Evolutionary conservation across 2,888 invertebrate genomes (phyloP).

Genomic region (Carpatolechia fugitivella): DNA sequence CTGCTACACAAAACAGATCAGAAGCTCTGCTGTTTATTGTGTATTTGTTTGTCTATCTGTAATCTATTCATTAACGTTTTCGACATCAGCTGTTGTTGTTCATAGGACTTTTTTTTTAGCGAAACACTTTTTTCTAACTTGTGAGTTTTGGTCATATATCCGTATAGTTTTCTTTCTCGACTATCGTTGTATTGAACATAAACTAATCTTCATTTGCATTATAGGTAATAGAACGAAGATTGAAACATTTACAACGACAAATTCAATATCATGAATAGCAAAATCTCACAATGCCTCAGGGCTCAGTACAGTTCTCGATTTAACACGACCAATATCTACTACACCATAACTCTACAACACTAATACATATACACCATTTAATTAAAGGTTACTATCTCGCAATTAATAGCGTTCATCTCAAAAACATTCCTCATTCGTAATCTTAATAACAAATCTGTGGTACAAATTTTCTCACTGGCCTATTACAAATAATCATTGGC

Average conservation of each 20-base stretch:
- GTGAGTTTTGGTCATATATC: no score
- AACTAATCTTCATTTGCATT: no score
- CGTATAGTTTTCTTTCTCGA: no score
- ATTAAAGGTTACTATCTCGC: constrained; percentile 16
- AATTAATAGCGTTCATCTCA: constrained; percentile 31
- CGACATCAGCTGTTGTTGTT: no score
- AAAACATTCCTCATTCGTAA: constrained; percentile 56
- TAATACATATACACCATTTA: constrained; percentile 15
- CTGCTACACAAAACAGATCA: no score
- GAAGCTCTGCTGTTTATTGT: no score
- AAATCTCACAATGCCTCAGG: background rate
- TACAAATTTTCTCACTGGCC: constrained; percentile 57
- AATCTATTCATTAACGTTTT: no score
- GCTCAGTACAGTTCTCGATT: constrained; percentile 9
- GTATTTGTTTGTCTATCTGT: no score
- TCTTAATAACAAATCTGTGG: constrained; percentile 69
- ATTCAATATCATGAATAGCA: background rate
- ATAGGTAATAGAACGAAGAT: no score
- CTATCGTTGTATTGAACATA: no score
- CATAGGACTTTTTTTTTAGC: no score
- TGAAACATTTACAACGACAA: background rate
- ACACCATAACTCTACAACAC: constrained; percentile 5
- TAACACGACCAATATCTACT: constrained; percentile 8
- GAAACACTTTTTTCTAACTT: no score
- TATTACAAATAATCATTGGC: constrained; percentile 47